phyloP scores from a whole-genome alignment of 2,888 invertebrate species.

The Yponomeuta evonymella region DNA sequence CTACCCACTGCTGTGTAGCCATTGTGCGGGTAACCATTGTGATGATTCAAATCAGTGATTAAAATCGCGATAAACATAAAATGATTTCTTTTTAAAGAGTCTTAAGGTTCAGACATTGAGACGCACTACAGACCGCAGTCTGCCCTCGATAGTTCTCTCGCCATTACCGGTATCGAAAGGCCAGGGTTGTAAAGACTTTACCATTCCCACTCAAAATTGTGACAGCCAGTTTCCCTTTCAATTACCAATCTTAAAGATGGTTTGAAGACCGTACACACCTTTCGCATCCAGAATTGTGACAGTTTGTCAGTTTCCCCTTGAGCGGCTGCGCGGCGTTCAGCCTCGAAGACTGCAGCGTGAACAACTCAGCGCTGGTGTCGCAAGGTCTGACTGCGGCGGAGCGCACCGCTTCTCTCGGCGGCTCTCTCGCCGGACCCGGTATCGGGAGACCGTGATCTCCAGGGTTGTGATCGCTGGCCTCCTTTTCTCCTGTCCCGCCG shows the following conservation, averaged over 20 bases:
- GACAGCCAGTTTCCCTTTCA: slow-evolving; percentile 93
- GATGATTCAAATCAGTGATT: too few relatives aligned
- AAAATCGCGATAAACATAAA: too few relatives aligned
- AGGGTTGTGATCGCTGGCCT: slow-evolving; percentile 37
- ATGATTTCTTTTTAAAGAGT: too few relatives aligned
- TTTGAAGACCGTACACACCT: slow-evolving; percentile 67
- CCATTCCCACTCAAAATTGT: slow-evolving; percentile 91
- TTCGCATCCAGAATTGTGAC: slow-evolving; percentile 91
- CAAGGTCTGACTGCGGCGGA: slow-evolving; percentile 84
- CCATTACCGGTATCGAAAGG: too few relatives aligned
- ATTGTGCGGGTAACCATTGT: too few relatives aligned
- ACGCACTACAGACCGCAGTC: too few relatives aligned
- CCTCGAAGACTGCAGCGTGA: slow-evolving; percentile 87
- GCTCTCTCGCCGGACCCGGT: slow-evolving; percentile 49
- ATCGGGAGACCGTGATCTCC: slow-evolving; percentile 30
- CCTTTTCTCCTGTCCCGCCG: slow-evolving; percentile 50
- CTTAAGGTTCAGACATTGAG: too few relatives aligned
- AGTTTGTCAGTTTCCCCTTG: slow-evolving; percentile 92
- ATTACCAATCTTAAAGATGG: slow-evolving; percentile 22
- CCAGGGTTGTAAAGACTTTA: slow-evolving; percentile 33
- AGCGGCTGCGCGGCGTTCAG: slow-evolving; percentile 89
- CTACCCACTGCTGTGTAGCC: too few relatives aligned
- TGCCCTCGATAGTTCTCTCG: too few relatives aligned
- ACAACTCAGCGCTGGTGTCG: slow-evolving; percentile 91
- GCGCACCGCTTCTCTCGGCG: slow-evolving; percentile 72